Evolutionary conservation across 2,797 vertebrate species (phyloP), one percentile per base, ranked within the genome.

Genomic region (Tiaroga cobitis): DNA sequence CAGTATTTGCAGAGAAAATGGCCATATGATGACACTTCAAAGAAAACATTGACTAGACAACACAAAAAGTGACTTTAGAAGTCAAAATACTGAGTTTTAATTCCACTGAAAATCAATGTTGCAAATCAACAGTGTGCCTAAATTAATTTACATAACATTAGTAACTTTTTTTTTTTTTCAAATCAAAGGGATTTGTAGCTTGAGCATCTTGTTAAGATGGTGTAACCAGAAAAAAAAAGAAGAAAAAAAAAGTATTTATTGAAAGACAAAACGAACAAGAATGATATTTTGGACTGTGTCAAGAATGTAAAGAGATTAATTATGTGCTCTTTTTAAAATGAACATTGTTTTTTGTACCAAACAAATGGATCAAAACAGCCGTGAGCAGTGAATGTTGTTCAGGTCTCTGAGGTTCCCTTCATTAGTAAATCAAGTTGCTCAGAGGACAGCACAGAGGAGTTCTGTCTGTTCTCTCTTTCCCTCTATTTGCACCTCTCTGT

Each of bases 401-500:
- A 63, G 80, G 43, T 81, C 24, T 70, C 80, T 3, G 75, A 61
- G 75, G 54, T 61, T 41, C 34, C 18, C 51, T 51, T 82, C 56
- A 75, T 82, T 82, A 74, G 81, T 75, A 77, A 77, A 76, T 76
- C 59, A 83, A 83, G 43, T 32, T 26, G 29, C 77, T 80, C 54
- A 10, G 54, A 43, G n/a, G n/a, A 72, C 68, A 29, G 68, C 56
- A 63, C 29, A 49, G 41, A 83, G 41, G 29, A 65, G 81, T 37
- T 65, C 32, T 39, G 72, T 68, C 73, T 83, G 32, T 65, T 76
- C 68, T 39, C 70, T 76, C 72, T 49, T 34, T n/a, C 29, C 16
- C 81, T 83, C 46, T 67, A 34, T 76, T 61, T 68, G 21, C 72
- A 75, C 73, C 65, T 77, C 67, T 46, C 75, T 56, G 49, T 84